phyloP scores from a whole-genome alignment of 2,113 vertebrate species.

The Forbesichthys agassizii region DNA sequence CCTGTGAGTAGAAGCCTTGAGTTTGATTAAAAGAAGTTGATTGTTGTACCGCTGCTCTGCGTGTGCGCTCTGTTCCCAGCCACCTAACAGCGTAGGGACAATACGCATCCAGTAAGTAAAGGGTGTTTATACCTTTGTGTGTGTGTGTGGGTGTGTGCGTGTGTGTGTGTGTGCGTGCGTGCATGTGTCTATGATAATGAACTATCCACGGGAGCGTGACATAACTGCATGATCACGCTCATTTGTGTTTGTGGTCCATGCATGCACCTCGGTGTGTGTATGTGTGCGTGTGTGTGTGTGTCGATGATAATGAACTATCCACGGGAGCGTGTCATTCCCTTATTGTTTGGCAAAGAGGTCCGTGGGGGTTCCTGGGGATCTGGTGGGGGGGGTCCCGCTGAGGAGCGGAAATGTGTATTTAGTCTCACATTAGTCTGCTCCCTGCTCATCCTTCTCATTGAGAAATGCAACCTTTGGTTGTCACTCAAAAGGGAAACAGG shows the following conservation, averaged over 20 bases:
- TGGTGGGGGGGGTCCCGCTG: slow-evolving; percentile 22
- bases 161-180: not conserved
- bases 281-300: slow-evolving; percentile 33
- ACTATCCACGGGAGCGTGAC: not conserved
- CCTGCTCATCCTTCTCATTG: slow-evolving; percentile 25
- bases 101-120: too few relatives aligned
- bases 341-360: slow-evolving; percentile 62
- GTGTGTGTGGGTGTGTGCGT: slow-evolving; percentile 30
- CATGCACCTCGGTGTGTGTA: slow-evolving; percentile 32
- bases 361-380: slow-evolving; percentile 52
- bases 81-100: too few relatives aligned
- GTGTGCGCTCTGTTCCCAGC: too few relatives aligned
- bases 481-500: too few relatives aligned
- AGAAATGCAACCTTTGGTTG: too few relatives aligned
- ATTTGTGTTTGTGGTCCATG: slow-evolving; percentile 36
- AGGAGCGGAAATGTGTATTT: slow-evolving; percentile 75
- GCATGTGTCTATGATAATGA: slow-evolving; percentile 1
- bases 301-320: slow-evolving; percentile 72
- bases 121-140: not conserved
- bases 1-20: too few relatives aligned
- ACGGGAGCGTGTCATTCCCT: slow-evolving; percentile 71
- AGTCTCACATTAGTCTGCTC: slow-evolving; percentile 60
- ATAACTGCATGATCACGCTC: slow-evolving; percentile 29
- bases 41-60: too few relatives aligned
- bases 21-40: too few relatives aligned